Base-by-base conservation (phyloP, 2,113 vertebrate species). In the Pelusios castaneus region DNA sequence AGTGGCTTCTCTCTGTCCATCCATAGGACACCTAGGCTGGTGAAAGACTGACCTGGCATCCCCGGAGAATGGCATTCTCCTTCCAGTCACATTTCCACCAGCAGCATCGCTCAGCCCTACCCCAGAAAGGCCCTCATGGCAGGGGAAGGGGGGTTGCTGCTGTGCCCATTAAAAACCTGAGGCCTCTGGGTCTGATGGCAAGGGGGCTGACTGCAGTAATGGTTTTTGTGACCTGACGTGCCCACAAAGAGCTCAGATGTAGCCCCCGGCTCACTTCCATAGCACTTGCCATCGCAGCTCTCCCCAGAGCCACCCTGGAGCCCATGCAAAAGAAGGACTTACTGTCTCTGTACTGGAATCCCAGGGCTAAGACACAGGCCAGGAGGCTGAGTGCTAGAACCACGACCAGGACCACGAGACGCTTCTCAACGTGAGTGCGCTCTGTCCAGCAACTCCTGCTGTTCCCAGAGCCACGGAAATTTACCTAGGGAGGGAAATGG, bases 281-380 rank as follows among this genome's bases (percentile, higher is more conserved):
- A 60, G 29, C 29, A 60, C 29, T 29, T 31, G 27, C 58, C 60
- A 67, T 67, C 34, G n/a, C 31, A n/a, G 60, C 34, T 67, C 60
- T 60, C 25, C 31, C 17, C 70, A 75, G 38, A 75, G 38, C 21
- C 16, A 51, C 12, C 41, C n/a, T 31, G 29, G 8, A 49, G 17
- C 8, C 5, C 19, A 45, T 56, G 55, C 51, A 67, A 60, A 27
- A 3, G 27, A 82, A 80, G 4, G 6, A 98, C 99, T 99, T 98
- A 99, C 99, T 96, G 91, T 97, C 97, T 94, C 81, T 97, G 97
- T 99, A 99, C 97, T 99, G 99, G 89, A 99, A 81, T 38, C 98
- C 93, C 41, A 99, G 96, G 0, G 98, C 97, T 75, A 98, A 95
- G 87, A 99, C 84, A 51, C 98, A 98, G 3, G 98, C 95, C 14